Base-by-base conservation (phyloP, 2,888 invertebrate genomes). In the Volucella inflata region DNA sequence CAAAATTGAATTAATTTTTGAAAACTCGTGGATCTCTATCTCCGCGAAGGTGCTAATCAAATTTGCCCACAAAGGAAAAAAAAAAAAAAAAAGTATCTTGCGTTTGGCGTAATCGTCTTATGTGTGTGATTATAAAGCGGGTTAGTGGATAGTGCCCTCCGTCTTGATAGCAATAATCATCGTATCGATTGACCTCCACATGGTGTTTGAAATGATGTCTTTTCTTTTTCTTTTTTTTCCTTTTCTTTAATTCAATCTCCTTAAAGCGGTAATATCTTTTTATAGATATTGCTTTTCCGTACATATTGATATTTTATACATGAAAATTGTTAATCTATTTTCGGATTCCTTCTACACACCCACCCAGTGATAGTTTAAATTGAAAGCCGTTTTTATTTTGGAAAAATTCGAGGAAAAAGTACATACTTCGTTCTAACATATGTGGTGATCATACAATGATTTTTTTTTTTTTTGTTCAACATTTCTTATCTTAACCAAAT, bases 161-260 rank as follows among this genome's bases (percentile, higher is more conserved):
- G 62, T 48, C 67, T 55, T 70, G 55, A 36, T 48, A 53, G 57
- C 44, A 67, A 30, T 30, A 30, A 44, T 53, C 40, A 42, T 79
- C 46, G 80, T 80, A 59, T 80, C 59, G 70, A 79, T 68, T 80
- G 70, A 75, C 75, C 75, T 62, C 76, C 81, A 81, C 81, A 85
- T 85, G 85, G 81, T 81, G 75, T 80, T 79, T 74, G 16, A 55
- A 53, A 30, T 53, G 21, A 16, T 53, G 17, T 53, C 12, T 53
- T 53, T 51, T 51, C 48, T 12, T 12, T 16, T 75, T 59, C 51
- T 50, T 70, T 53, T 60, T 65, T 57, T 65, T 67, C 44, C 46
- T 67, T 72, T 71, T 57, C 57, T 40, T 65, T 57, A 83, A 83
- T 83, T 68, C 70, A 84, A 65, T 65, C 74, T 84, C 50, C 74